Conservation (phyloP, 2,797 vertebrate genomes). For the Anas bernieri region DNA sequence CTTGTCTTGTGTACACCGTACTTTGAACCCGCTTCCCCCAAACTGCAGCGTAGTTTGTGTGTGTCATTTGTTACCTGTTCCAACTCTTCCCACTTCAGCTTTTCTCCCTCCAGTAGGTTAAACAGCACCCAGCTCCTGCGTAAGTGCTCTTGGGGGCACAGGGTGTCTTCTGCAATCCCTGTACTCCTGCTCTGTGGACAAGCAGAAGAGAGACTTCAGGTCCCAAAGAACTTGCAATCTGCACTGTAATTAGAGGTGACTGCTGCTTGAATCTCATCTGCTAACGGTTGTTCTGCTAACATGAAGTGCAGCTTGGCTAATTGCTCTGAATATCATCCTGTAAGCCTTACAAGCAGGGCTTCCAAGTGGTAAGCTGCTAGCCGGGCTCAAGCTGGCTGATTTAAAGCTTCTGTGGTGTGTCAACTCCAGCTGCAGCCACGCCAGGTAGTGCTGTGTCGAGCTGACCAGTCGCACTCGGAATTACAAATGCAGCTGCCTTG, state of each 20-base stretch:
- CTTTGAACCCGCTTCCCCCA: not conserved
- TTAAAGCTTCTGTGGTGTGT: not conserved
- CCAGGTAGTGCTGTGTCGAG: not conserved
- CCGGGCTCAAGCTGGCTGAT: not conserved
- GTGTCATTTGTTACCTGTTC: fast-evolving
- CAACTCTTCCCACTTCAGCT: not conserved
- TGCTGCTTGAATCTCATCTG: not conserved
- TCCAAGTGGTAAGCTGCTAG: not conserved
- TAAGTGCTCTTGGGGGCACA: not conserved
- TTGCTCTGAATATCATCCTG: not conserved
- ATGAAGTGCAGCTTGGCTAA: not conserved
- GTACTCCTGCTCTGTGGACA: not conserved
- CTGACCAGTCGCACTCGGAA: not conserved
- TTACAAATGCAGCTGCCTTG: not conserved
- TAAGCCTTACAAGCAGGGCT: not conserved
- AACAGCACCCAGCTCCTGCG: not conserved
- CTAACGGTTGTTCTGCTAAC: not conserved
- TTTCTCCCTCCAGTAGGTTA: not conserved
- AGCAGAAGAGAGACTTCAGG: not conserved
- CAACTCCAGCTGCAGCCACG: not conserved
- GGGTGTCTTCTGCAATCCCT: not conserved
- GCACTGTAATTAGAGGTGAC: not conserved
- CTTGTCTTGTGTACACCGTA: not conserved
- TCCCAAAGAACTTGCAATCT: not conserved
- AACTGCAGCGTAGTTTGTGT: not conserved